phyloP scores from a whole-genome alignment of 2,888 invertebrate species.

The Polydrusus pterygomalis region DNA sequence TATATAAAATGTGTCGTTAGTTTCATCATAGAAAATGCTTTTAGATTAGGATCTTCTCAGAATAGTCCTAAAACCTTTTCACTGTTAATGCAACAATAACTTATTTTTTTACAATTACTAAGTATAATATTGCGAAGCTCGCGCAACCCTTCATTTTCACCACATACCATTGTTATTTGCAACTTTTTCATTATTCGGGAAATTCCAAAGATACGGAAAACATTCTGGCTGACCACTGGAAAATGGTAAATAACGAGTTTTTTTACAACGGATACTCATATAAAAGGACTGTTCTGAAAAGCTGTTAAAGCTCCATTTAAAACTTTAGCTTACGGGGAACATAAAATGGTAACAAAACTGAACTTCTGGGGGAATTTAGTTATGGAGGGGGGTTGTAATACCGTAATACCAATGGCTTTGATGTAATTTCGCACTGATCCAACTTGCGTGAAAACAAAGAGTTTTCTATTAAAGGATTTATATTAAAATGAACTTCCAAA shows the following conservation, averaged over 20 bases:
- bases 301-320: conserved; percentile 17
- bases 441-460: background rate
- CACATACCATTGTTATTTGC: too few species aligned
- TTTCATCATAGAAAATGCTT: too few species aligned
- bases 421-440: background rate
- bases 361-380: background rate
- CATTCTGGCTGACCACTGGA: conserved; percentile 7
- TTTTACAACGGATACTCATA: conserved; percentile 1
- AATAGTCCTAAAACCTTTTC: too few species aligned
- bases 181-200: too few species aligned
- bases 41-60: too few species aligned
- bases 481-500: too few species aligned
- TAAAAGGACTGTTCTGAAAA: conserved; percentile 12
- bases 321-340: conserved; percentile 11
- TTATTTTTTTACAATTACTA: too few species aligned
- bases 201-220: too few species aligned
- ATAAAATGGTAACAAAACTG: conserved; percentile 16
- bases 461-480: background rate
- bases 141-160: too few species aligned
- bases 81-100: too few species aligned
- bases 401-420: background rate
- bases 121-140: too few species aligned
- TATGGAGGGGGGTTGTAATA: background rate
- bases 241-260: conserved; percentile 23
- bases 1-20: too few species aligned